Evolutionary conservation across 2,797 vertebrate genomes (phyloP).

Genomic region (Pygocentrus nattereri): DNA sequence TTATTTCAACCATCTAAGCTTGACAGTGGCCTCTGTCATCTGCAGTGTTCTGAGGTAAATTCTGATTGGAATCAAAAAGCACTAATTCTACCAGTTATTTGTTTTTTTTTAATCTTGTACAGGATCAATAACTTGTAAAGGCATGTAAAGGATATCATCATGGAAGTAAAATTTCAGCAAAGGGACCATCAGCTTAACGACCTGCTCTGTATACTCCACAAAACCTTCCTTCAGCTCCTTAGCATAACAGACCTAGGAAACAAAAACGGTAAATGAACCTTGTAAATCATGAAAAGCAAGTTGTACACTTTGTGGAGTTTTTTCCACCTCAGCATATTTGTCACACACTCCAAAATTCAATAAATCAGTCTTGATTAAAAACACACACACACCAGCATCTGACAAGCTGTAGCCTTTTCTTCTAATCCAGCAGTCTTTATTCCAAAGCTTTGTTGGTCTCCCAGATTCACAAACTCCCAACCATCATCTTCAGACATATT

Average conservation of each 20-base stretch:
- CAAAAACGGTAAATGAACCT: neutral
- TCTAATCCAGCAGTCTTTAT: constrained; percentile 98
- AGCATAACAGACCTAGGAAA: constrained; percentile 92
- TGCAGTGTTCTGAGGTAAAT: too few species aligned
- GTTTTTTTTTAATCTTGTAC: too few species aligned
- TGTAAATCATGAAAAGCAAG: too few species aligned
- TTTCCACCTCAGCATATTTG: too few species aligned
- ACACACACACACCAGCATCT: constrained; percentile 90
- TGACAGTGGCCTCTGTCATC: too few species aligned
- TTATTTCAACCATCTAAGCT: too few species aligned
- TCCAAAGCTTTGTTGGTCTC: constrained; percentile 98
- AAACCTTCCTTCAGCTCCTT: constrained; percentile 99
- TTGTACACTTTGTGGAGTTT: too few species aligned
- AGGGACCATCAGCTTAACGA: constrained; percentile 99
- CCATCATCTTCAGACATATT: constrained; percentile 98
- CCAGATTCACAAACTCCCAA: constrained; percentile 99
- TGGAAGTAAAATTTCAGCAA: constrained; percentile 99
- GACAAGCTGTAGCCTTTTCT: constrained; percentile 98
- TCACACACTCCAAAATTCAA: neutral
- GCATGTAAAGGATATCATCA: constrained; percentile 93
- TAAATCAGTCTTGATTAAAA: too few species aligned
- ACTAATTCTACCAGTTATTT: too few species aligned
- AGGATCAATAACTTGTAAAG: too few species aligned
- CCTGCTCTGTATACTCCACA: constrained; percentile 97
- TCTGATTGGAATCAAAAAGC: too few species aligned